Evolutionary conservation across 2,113 vertebrate species (phyloP).

Genomic region (Salvator merianae): DNA sequence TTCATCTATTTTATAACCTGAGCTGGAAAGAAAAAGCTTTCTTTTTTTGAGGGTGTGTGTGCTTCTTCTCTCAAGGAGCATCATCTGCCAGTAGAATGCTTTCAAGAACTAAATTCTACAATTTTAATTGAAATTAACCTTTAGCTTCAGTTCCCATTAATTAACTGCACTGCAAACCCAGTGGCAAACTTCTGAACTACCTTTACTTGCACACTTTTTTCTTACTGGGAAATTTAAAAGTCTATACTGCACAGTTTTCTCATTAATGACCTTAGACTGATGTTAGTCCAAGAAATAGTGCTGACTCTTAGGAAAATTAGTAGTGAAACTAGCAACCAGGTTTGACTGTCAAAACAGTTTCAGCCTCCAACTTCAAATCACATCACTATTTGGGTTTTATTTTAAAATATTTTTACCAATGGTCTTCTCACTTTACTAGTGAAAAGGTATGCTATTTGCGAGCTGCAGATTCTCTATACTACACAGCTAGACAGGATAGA

Average conservation of each 20-base stretch:
- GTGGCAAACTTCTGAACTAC: background rate
- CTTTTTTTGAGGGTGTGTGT: background rate
- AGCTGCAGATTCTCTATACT: background rate
- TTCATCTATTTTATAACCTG: background rate
- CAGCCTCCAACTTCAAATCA: background rate
- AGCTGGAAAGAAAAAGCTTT: background rate
- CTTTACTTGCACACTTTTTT: background rate
- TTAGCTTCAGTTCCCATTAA: slow-evolving; percentile 20
- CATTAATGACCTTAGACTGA: background rate
- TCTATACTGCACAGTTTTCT: slow-evolving; percentile 13
- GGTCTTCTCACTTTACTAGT: background rate
- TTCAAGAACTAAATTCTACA: slow-evolving; percentile 14
- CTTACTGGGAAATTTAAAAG: background rate
- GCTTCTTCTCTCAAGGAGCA: slow-evolving; percentile 2
- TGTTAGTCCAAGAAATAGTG: background rate
- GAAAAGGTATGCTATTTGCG: background rate
- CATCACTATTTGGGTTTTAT: background rate
- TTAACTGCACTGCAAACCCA: background rate
- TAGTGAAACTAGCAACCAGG: background rate
- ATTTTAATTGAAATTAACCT: slow-evolving; percentile 3
- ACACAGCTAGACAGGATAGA: background rate
- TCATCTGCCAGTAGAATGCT: background rate
- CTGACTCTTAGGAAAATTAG: background rate
- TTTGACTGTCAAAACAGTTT: background rate
- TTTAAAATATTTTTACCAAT: background rate